Conservation (phyloP, 2,113 vertebrate species). For the Empidonax alnorum region DNA sequence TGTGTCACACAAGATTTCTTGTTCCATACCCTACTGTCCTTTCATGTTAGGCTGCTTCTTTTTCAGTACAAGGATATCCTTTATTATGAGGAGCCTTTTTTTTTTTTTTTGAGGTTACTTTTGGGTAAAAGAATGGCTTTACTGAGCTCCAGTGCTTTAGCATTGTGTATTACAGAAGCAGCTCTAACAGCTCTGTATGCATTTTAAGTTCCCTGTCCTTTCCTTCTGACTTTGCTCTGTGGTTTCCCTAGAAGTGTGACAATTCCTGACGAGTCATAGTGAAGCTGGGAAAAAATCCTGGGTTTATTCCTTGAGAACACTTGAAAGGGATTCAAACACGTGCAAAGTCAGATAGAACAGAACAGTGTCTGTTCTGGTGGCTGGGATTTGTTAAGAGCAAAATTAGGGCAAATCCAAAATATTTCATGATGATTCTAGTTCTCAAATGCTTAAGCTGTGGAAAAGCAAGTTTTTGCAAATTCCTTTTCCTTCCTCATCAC, state of each 20-base stretch:
- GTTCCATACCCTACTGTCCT: slow-evolving; percentile 64
- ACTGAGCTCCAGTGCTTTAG: neutral
- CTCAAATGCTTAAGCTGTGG: neutral
- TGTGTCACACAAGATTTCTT: slow-evolving; percentile 66
- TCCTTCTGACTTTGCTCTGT: neutral
- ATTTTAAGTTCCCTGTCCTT: neutral
- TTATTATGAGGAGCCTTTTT: neutral
- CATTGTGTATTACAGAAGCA: neutral
- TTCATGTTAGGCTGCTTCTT: slow-evolving; percentile 66
- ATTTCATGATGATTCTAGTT: neutral
- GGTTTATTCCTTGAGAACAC: neutral
- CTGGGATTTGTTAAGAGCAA: neutral
- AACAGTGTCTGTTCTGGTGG: neutral
- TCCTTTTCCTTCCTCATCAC: neutral
- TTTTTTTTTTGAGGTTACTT: slow-evolving; percentile 12
- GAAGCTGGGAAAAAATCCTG: neutral
- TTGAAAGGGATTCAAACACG: neutral
- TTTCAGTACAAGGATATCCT: slow-evolving; percentile 58
- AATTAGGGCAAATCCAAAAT: neutral
- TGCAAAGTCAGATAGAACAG: neutral
- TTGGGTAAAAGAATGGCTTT: slow-evolving; percentile 23
- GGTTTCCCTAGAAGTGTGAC: neutral
- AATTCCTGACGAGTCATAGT: neutral
- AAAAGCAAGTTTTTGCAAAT: neutral
- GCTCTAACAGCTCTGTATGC: neutral